Percentiles rank a stretch among this genome's conserved stretches.
Evolutionary conservation across 2,888 invertebrate genomes (phyloP).

Genomic region (Polydrusus cervinus): DNA sequence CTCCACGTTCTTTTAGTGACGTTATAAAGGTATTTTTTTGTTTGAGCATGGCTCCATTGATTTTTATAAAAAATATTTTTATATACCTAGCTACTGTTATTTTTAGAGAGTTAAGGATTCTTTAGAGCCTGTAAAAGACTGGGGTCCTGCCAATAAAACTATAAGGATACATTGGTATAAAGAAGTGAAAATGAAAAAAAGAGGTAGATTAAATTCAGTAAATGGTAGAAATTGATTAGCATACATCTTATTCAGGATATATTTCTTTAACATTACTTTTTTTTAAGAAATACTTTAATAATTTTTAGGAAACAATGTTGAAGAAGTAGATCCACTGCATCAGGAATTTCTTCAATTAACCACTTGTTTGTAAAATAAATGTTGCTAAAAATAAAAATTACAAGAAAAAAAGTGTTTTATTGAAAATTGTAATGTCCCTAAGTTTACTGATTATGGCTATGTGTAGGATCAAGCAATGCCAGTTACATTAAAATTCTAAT

Average conservation of each 20-base stretch:
- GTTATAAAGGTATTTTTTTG: not conserved
- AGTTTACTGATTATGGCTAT: no score
- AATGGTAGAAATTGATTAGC: no score
- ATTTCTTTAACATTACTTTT: no score
- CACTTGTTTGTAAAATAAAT: conserved; percentile 13
- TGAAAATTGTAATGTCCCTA: no score
- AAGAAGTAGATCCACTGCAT: conserved; percentile 52
- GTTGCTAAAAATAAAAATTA: not conserved
- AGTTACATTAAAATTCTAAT: no score
- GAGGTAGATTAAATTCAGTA: no score
- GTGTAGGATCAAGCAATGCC: no score
- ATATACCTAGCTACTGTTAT: no score
- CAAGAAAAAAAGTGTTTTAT: no score
- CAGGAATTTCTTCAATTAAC: conserved; percentile 64
- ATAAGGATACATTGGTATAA: conserved; percentile 63
- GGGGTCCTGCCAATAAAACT: conserved; percentile 76
- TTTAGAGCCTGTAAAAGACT: conserved; percentile 70
- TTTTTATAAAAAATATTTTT: not conserved
- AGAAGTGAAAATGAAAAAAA: conserved; percentile 39
- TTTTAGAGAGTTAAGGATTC: conserved; percentile 66
- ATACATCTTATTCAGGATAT: no score
- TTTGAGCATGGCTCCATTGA: no score
- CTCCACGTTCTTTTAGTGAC: no score
- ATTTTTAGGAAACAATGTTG: conserved; percentile 6
- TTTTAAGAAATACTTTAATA: not conserved